Conservation (phyloP, 2,113 vertebrate genomes). For the Cairina moschata region DNA sequence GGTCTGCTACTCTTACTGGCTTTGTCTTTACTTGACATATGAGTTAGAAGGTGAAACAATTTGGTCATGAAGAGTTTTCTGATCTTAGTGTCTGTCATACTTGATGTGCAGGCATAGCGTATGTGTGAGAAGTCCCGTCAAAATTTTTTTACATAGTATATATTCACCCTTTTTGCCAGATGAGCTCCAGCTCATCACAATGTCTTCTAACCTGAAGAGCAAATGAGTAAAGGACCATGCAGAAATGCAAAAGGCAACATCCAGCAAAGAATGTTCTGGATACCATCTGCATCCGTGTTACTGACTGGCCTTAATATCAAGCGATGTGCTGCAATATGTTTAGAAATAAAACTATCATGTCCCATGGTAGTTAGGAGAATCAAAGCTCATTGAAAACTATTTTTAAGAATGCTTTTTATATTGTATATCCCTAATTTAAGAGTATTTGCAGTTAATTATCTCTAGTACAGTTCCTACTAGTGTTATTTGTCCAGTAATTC, state of each 20-base stretch:
- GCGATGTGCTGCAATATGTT: background rate
- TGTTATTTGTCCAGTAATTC: background rate
- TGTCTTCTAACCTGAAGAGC: background rate
- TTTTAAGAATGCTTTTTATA: background rate
- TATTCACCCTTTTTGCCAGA: background rate
- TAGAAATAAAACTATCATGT: background rate
- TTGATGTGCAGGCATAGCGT: background rate
- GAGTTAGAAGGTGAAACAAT: background rate
- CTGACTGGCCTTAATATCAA: background rate
- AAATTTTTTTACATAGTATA: background rate
- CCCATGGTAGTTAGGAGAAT: background rate
- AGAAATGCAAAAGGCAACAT: background rate
- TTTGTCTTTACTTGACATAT: background rate
- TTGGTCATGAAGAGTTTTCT: background rate
- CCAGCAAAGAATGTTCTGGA: background rate
- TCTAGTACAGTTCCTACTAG: background rate
- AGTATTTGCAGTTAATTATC: background rate
- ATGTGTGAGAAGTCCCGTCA: fast-evolving
- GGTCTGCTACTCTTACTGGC: background rate
- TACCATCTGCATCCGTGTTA: background rate
- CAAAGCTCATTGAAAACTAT: background rate
- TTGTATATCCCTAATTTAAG: background rate
- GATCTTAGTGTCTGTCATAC: background rate
- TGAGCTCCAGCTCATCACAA: background rate
- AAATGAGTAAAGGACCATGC: background rate